phyloP scores from a whole-genome alignment of 2,888 invertebrate genomes.

The Ligdia adustata region DNA sequence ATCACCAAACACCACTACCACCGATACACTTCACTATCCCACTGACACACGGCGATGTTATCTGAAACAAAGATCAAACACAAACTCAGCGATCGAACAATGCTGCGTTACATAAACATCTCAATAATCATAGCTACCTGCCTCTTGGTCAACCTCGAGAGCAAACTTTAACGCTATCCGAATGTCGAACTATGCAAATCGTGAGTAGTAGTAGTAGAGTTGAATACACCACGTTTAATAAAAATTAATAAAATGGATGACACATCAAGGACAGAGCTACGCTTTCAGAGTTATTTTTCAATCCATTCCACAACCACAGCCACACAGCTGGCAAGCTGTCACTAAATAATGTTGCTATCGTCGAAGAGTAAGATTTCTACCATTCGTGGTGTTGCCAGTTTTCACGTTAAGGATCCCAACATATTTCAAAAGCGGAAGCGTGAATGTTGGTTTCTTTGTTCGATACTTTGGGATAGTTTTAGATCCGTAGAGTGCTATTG shows the following conservation, averaged over 20 bases:
- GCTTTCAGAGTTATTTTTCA: constrained; percentile 75
- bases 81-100: constrained; percentile 69
- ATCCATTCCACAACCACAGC: constrained; percentile 44
- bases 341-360: constrained; percentile 66
- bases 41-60: constrained; percentile 60
- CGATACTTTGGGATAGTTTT: too few species aligned
- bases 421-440: too few species aligned
- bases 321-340: constrained; percentile 78
- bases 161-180: constrained; percentile 28
- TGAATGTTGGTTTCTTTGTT: too few species aligned
- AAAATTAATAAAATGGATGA: constrained; percentile 75
- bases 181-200: constrained; percentile 2
- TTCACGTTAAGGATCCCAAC: too few species aligned
- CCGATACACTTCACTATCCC: constrained; percentile 40
- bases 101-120: constrained; percentile 81
- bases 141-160: constrained; percentile 39
- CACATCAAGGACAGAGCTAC: constrained; percentile 77
- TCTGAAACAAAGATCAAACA: constrained; percentile 78
- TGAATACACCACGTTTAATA: constrained; percentile 60
- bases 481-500: too few species aligned
- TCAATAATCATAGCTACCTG: constrained; percentile 66
- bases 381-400: constrained; percentile 16
- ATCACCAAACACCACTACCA: constrained; percentile 49
- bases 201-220: constrained; percentile 33
- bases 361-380: constrained; percentile 42